Evolutionary conservation across 2,888 invertebrate genomes (phyloP), one percentile per base, ranked within the genome.

Genomic region (Euplexia lucipara): DNA sequence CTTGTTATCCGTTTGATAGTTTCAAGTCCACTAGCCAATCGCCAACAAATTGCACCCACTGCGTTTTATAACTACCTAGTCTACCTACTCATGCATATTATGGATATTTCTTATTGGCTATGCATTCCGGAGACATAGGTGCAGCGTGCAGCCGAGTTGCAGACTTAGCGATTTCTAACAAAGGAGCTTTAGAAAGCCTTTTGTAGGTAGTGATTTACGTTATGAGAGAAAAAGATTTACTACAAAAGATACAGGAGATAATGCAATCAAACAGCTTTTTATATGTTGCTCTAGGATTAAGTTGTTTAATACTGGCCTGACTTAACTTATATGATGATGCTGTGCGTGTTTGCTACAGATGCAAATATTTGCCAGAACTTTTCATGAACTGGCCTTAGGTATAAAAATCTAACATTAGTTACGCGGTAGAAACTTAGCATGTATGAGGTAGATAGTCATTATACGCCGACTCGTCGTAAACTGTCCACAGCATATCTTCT

Each of bases 1-100:
- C 54, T 65, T 42, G 70, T 75, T 75, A 65, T 45, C 45, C 45
- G 51, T 65, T 65, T 65, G 45, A 72, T 72, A 73, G 73, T 56
- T 77, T 65, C 54, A 72, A 54, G 54, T 77, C 41, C 37, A 58
- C 37, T 42, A 53, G 44, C 58, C 58, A 72, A 71, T 72, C 22
- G 45, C 41, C 26, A 35, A 56, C 41, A 60, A 69, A 70, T 61
- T 70, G 75, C 54, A 37, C 39, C 54, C 30, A 56, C 45, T 16
- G 34, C 20, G 51, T 51, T 56, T 52, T 56, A 16, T 49, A 54
- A 30, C 42, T 34, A 35, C 9, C 7, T n/a, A n/a, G n/a, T n/a
- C n/a, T 44, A 42, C 42, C 26, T 30, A 32, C 20, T 37, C 44
- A 35, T 54, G 54, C 9, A 49, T 41, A 53, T 20, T 37, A 34